Evolutionary conservation across 2,888 invertebrate genomes (phyloP).

Genomic region (Entomobrya multifasciata): DNA sequence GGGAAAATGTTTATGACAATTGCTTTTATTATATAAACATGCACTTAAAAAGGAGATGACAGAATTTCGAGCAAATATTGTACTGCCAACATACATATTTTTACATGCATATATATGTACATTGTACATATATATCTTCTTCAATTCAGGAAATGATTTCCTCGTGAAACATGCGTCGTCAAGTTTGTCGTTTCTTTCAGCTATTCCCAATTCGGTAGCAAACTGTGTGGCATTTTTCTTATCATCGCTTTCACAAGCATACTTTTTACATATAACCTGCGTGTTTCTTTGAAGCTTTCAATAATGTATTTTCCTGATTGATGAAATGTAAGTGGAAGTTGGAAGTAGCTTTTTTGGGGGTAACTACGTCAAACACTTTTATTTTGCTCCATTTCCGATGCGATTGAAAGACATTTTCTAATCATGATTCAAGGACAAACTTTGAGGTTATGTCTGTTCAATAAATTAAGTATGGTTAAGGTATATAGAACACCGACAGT

Average conservation of each 20-base stretch:
- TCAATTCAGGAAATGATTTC: too few species aligned
- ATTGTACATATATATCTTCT: too few species aligned
- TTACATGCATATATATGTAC: too few species aligned
- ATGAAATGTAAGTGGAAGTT: neutral
- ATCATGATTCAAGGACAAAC: conserved; percentile 47
- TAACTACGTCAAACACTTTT: conserved; percentile 20
- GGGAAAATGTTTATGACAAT: neutral
- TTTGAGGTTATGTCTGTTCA: neutral
- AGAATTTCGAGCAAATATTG: too few species aligned
- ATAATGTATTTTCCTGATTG: conserved; percentile 10
- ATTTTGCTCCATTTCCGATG: conserved; percentile 33
- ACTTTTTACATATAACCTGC: too few species aligned
- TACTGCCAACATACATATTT: too few species aligned
- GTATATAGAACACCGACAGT: too few species aligned
- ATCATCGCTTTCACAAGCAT: conserved; percentile 10
- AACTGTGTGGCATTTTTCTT: neutral
- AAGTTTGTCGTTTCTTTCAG: neutral
- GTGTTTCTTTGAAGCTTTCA: conserved; percentile 11
- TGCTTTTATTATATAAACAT: neutral
- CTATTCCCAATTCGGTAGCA: conserved; percentile 1
- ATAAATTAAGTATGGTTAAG: conserved; percentile 24
- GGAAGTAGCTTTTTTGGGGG: too few species aligned
- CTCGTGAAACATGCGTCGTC: neutral
- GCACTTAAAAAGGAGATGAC: neutral
- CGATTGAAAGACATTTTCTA: conserved; percentile 5